These are phyloP conservation scores for Drosophila mimetica DNA, from an alignment of 2,888 invertebrate species.

Conservation along the genomic window DNA sequence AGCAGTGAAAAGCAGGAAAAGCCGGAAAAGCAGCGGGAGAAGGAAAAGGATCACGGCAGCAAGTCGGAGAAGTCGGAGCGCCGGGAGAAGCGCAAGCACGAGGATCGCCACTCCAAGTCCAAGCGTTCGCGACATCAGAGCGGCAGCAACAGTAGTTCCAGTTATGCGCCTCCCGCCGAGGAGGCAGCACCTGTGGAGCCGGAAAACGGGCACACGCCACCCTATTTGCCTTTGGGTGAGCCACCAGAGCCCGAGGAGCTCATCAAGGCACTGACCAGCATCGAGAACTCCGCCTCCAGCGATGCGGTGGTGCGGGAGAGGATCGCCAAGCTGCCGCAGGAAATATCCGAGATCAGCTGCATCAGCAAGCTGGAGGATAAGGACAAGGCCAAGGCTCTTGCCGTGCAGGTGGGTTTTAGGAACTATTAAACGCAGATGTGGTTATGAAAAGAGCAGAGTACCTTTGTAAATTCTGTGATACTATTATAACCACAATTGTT, in stretches of 20 bases:
- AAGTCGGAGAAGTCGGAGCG: slow-evolving; percentile 78
- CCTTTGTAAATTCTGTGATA: too few relatives aligned
- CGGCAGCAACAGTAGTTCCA: slow-evolving; percentile 76
- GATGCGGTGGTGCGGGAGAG: slow-evolving; percentile 96
- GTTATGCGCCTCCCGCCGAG: slow-evolving; percentile 16
- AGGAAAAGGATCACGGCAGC: background rate
- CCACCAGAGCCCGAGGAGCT: slow-evolving; percentile 97
- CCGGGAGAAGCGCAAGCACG: slow-evolving; percentile 80
- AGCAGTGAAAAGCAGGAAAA: slow-evolving; percentile 12
- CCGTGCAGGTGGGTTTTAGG: slow-evolving; percentile 87
- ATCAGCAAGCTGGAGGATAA: slow-evolving; percentile 94
- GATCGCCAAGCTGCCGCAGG: slow-evolving; percentile 96
- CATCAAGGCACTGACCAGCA: slow-evolving; percentile 91
- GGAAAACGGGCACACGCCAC: slow-evolving; percentile 91
- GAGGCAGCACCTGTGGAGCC: slow-evolving; percentile 26
- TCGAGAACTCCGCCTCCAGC: slow-evolving; percentile 97
- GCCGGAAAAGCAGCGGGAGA: slow-evolving; percentile 6
- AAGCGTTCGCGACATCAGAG: slow-evolving; percentile 80
- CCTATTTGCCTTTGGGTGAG: slow-evolving; percentile 91
- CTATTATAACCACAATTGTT: too few relatives aligned
- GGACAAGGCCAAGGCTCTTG: slow-evolving; percentile 91
- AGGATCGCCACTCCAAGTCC: slow-evolving; percentile 76
- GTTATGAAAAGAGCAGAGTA: background rate
- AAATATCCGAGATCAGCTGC: slow-evolving; percentile 95
- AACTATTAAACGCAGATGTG: background rate